phyloP scores from a whole-genome alignment of 2,113 vertebrate genomes.

The Caranx melampygus region DNA sequence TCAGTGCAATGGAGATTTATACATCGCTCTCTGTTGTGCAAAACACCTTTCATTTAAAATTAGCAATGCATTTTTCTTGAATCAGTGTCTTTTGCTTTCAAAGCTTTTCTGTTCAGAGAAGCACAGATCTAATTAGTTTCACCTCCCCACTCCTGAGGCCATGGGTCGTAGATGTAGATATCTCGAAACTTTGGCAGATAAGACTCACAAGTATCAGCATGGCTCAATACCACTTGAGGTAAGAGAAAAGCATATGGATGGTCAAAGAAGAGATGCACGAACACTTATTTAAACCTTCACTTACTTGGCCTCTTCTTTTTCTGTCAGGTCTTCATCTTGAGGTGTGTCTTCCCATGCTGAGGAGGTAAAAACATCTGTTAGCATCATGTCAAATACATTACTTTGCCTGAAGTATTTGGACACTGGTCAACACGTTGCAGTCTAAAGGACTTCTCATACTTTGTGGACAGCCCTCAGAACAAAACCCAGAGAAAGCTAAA shows the following conservation, averaged over 20 bases:
- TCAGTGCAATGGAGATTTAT: neutral
- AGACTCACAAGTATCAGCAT: neutral
- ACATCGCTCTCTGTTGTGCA: too few species aligned
- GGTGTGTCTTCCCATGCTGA: slow-evolving; percentile 81
- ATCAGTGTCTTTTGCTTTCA: too few species aligned
- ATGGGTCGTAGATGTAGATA: too few species aligned
- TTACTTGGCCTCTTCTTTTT: slow-evolving; percentile 85
- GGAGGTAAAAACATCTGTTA: neutral
- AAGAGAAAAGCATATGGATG: neutral
- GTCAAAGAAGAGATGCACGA: neutral
- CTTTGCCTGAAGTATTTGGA: neutral
- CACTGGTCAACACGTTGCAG: neutral
- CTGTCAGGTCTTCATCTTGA: slow-evolving; percentile 79
- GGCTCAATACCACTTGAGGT: neutral
- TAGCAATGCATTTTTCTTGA: too few species aligned
- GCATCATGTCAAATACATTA: accelerated
- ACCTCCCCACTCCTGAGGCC: too few species aligned
- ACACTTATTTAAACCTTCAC: neutral
- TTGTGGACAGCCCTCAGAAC: too few species aligned
- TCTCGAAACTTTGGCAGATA: too few species aligned
- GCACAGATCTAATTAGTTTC: too few species aligned
- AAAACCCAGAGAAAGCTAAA: neutral
- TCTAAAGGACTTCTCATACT: neutral
- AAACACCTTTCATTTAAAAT: too few species aligned
- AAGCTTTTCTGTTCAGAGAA: too few species aligned